Base-by-base conservation (phyloP, 1,140 invertebrate genomes). In the Scaptomyza graminum region DNA sequence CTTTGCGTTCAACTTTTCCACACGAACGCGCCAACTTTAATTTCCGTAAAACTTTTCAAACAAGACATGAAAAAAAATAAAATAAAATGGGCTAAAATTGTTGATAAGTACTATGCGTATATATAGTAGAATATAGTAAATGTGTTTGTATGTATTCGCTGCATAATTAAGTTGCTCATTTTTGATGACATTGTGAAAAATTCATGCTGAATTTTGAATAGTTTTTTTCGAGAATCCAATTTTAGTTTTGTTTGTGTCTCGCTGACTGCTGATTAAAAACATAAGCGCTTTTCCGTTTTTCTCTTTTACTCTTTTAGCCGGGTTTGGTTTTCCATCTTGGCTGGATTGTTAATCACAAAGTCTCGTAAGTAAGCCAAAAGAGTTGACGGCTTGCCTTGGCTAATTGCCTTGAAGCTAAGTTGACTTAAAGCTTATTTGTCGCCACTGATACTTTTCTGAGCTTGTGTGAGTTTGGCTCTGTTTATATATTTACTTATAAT, bases 21-120 rank as follows among this genome's bases (percentile, higher is more conserved):
- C 80, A 84, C 80, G 80, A 84, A 85, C 79, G 76, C 81, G 77
- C 67, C 73, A 84, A 76, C 82, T 87, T 87, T 74, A 67, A 74
- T 84, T 84, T 84, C 50, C 82, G 68, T 65, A 62, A 59, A 84
- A 87, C 82, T 87, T 87, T 74, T 71, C 74, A 70, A 67, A 55
- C 56, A 59, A 60, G 74, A 66, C 61, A 59, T 54, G 46, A 51
- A 43, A 43, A 50, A 49, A 65, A 31, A 5, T 31, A 7, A 31
- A 31, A 31, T 22, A 22, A 22, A 49, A 25, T 9, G 16, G 4
- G 7, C 46, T 64, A 59, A 39, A 54, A 52, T 39, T 56, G 37
- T 43, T 22, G 47, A 47, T 61, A 67, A 47, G 15, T 63, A 49
- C 47, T 62, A 28, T 57, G 15, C 52, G 39, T 47, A 8, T 43